phyloP scores from a whole-genome alignment of 2,888 invertebrate genomes.

The Cistogaster globosa region DNA sequence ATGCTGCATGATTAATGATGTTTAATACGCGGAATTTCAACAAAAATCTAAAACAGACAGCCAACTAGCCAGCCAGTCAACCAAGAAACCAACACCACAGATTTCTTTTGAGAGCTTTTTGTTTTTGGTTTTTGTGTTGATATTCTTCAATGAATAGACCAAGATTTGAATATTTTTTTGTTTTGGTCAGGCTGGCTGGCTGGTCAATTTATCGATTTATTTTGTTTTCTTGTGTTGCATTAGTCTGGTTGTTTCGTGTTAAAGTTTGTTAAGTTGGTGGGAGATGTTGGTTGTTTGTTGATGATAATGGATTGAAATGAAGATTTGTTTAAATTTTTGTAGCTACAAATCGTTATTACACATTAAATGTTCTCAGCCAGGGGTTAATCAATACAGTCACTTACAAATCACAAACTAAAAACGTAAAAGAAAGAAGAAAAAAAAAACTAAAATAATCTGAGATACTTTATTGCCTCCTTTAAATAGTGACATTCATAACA shows the following conservation, averaged over 20 bases:
- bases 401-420: slow-evolving; percentile 53
- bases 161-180: slow-evolving; percentile 20
- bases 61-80: slow-evolving; percentile 1
- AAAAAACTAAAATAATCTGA: not conserved
- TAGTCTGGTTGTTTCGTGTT: slow-evolving; percentile 21
- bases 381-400: slow-evolving; percentile 74
- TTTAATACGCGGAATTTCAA: slow-evolving; percentile 80
- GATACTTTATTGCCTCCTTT: slow-evolving; percentile 5
- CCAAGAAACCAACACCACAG: slow-evolving; percentile 5
- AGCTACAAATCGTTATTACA: slow-evolving; percentile 82
- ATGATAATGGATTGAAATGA: slow-evolving; percentile 55
- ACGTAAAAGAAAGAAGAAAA: not conserved
- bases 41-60: slow-evolving; percentile 63
- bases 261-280: slow-evolving; percentile 37
- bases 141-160: slow-evolving; percentile 54
- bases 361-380: slow-evolving; percentile 82
- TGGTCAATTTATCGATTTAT: slow-evolving; percentile 30
- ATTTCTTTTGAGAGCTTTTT: slow-evolving; percentile 32
- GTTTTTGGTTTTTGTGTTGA: not conserved
- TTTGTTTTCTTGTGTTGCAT: slow-evolving; percentile 15
- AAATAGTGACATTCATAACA: slow-evolving; percentile 46
- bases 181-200: slow-evolving; percentile 28
- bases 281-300: slow-evolving; percentile 29
- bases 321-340: slow-evolving; percentile 72
- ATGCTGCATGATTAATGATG: slow-evolving; percentile 73